These are phyloP conservation scores for Halcyon leucocephala DNA, from an alignment of 2,797 vertebrate species.

Conservation along the genomic window DNA sequence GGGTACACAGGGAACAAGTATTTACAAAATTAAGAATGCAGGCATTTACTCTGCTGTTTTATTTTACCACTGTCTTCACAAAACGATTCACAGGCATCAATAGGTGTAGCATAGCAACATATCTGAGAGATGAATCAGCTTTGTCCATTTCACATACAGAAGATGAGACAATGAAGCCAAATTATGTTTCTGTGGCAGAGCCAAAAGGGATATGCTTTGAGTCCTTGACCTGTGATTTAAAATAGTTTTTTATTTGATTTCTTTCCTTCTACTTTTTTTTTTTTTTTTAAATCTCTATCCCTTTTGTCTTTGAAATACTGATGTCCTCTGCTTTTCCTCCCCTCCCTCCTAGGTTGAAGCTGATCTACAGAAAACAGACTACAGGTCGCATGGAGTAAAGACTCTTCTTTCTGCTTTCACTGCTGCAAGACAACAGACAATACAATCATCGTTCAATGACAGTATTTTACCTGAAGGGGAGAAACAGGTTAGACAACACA, in stretches of 20 bases:
- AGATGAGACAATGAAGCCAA: neutral
- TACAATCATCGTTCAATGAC: slow-evolving; percentile 5
- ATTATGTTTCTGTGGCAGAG: neutral
- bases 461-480: neutral
- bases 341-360: slow-evolving; percentile 68
- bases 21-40: neutral
- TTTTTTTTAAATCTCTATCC: neutral
- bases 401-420: slow-evolving; percentile 67
- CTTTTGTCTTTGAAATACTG: neutral
- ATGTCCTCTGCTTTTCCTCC: neutral
- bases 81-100: neutral
- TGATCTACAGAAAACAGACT: slow-evolving; percentile 80
- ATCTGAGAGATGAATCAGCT: neutral
- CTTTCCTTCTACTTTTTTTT: neutral
- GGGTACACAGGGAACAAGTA: neutral
- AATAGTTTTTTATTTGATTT: neutral
- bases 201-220: neutral
- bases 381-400: slow-evolving; percentile 70
- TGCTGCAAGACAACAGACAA: slow-evolving; percentile 78
- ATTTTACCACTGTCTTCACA: neutral
- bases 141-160: neutral
- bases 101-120: neutral
- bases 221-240: neutral
- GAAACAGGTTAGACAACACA: slow-evolving; percentile 61
- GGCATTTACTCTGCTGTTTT: neutral